Evolutionary conservation across 2,888 invertebrate genomes (phyloP).

Genomic region (Lamproptera curius): DNA sequence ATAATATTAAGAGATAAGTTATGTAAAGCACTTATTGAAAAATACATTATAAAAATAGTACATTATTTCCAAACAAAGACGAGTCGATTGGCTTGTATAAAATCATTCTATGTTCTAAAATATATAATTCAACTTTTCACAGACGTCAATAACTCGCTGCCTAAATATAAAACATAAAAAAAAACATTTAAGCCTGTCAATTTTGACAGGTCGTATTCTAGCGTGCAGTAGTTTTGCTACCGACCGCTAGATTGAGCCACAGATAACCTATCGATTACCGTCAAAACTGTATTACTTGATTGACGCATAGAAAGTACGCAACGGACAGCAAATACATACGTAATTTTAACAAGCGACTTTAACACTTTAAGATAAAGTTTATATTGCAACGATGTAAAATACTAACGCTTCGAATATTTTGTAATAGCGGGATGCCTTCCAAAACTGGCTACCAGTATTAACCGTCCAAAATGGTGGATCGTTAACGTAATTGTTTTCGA

Average conservation of each 20-base stretch:
- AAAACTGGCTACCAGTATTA: conserved; percentile 56
- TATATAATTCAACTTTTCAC: not conserved
- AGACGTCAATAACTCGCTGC: conserved; percentile 22
- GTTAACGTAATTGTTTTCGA: conserved; percentile 57
- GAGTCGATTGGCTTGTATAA: too few relatives aligned
- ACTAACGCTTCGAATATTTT: conserved; percentile 24
- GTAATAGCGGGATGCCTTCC: conserved; percentile 30
- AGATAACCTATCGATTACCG: conserved; percentile 62
- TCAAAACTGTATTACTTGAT: conserved; percentile 46
- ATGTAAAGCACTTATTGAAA: too few relatives aligned
- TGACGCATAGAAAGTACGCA: conserved; percentile 55
- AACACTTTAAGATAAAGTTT: conserved; percentile 32
- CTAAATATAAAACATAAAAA: conserved; percentile 18
- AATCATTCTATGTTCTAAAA: not conserved
- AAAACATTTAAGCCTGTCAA: not conserved
- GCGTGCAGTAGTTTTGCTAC: conserved; percentile 43
- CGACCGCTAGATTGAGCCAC: conserved; percentile 56
- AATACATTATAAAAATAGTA: too few relatives aligned
- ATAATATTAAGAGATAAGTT: too few relatives aligned
- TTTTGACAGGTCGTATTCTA: conserved; percentile 12
- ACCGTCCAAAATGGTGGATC: conserved; percentile 46
- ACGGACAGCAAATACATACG: conserved; percentile 18
- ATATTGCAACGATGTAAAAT: conserved; percentile 26
- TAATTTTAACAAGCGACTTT: conserved; percentile 4
- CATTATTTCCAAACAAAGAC: too few relatives aligned